Evolutionary conservation across 1,140 invertebrate species (phyloP).

Genomic region (Drosophila oshimai): DNA sequence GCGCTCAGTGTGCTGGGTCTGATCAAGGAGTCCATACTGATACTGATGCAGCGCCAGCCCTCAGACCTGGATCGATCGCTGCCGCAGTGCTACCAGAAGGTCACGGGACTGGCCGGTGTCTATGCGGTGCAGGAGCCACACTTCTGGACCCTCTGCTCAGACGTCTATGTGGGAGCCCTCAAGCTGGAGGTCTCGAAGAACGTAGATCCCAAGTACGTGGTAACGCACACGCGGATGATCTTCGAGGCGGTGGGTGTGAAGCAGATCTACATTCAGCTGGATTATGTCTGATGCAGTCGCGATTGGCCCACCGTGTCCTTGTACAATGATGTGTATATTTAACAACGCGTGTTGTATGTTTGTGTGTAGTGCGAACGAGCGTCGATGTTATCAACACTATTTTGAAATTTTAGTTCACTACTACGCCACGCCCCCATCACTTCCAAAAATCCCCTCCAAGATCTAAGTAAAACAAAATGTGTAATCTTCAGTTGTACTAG

Average conservation of each 20-base stretch:
- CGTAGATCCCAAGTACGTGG: conserved; percentile 95
- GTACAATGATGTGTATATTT: conserved; percentile 49
- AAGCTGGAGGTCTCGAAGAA: conserved; percentile 96
- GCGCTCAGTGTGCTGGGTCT: conserved; percentile 91
- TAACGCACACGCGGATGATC: conserved; percentile 96
- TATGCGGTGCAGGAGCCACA: conserved; percentile 97
- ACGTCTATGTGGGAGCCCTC: conserved; percentile 94
- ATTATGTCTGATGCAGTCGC: conserved; percentile 87
- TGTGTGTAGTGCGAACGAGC: conserved; percentile 23
- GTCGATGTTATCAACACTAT: conserved; percentile 40
- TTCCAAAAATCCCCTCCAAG: conserved; percentile 21
- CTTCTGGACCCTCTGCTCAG: conserved; percentile 98
- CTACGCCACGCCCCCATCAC: conserved; percentile 14
- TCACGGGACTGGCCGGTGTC: conserved; percentile 94
- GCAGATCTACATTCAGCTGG: conserved; percentile 95
- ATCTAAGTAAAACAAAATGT: conserved; percentile 32
- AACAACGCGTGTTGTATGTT: conserved; percentile 35
- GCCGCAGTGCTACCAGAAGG: conserved; percentile 95
- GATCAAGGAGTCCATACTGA: conserved; percentile 92
- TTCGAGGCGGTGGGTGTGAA: conserved; percentile 94
- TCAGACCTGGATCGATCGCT: conserved; percentile 90
- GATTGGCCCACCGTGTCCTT: conserved; percentile 11
- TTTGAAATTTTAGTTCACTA: conserved; percentile 55
- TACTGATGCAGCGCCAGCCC: conserved; percentile 97
- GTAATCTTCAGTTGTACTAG: conserved; percentile 32